Base-by-base conservation (phyloP, 2,888 invertebrate species). In the Panzeria rudis region DNA sequence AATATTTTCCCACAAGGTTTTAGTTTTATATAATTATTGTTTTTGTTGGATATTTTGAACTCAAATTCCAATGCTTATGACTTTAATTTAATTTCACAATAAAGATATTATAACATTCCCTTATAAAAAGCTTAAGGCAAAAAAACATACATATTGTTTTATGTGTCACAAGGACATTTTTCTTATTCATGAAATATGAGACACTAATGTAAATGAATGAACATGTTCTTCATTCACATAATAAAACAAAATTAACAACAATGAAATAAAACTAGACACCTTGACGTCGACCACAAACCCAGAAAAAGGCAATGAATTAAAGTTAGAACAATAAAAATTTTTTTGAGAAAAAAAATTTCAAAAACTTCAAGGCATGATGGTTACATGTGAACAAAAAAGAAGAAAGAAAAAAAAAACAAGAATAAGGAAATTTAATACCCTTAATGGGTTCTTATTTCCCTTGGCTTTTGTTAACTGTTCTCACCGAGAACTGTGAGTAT, bases 231-330 rank as follows among this genome's bases (percentile, higher is more conserved):
- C 23, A 47, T 50, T 2, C 25, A 44, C 56, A 11, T n/a, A n/a
- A n/a, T n/a, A n/a, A n/a, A 15, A 29, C 6, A 56, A 8, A 11
- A 44, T 54, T 50, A 73, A 69, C 61, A 79, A 69, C 61, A 79
- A 79, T 73, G 52, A 62, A 52, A 68, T 52, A 81, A 77, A 41
- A 84, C 66, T 86, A 87, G 89, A 88, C 88, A 89, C 85, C 86
- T 86, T 87, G 89, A 86, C 88, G 88, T 82, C 88, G 23, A 56
- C 59, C 66, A 25, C 72, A 68, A 47, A 11, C 9, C 8, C 44
- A 44, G 9, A 15, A 44, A 64, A 64, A 75, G 56, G 7, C 66
- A 73, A 72, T 80, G 52, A 66, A 47, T 69, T 52, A 44, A 73
- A 79, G 35, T 66, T 72, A 62, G 38, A 62, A 76, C 6, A 56